phyloP scores from a whole-genome alignment of 2,113 vertebrate species.

The Vireo altiloquus region DNA sequence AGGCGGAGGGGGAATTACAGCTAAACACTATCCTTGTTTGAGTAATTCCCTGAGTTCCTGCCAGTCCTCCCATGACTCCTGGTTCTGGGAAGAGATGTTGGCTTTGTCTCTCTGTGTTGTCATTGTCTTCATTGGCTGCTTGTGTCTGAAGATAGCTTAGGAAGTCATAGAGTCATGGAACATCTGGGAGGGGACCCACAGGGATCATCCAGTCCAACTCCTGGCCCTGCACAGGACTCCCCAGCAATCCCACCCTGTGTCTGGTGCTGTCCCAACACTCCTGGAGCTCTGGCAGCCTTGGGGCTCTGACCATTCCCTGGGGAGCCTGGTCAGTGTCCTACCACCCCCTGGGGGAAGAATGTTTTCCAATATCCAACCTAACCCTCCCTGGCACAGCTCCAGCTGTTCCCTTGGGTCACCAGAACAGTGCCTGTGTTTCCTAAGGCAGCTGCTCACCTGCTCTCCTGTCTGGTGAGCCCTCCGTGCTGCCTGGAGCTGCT shows the following conservation, averaged over 20 bases:
- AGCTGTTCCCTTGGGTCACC: not conserved
- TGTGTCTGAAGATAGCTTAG: not conserved
- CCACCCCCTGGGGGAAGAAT: not conserved
- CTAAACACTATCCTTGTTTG: not conserved
- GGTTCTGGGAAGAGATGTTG: not conserved
- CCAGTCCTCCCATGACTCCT: not conserved
- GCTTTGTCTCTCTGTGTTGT: not conserved
- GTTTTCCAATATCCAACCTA: not conserved
- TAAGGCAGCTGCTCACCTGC: not conserved
- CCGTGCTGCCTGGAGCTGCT: not conserved
- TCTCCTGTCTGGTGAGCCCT: not conserved
- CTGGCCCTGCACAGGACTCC: not conserved
- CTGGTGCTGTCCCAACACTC: not conserved
- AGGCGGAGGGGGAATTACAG: not conserved
- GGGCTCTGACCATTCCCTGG: fast-evolving
- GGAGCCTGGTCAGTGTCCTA: fast-evolving
- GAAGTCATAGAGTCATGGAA: not conserved
- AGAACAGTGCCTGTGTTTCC: not conserved
- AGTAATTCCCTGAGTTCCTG: not conserved
- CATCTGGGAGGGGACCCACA: not conserved
- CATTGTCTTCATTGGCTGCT: not conserved
- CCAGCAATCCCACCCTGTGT: not conserved
- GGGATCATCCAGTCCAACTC: not conserved
- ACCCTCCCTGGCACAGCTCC: not conserved
- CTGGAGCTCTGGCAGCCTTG: not conserved